Evolutionary conservation across 2,113 vertebrate genomes (phyloP).

Genomic region (Sus scrofa): DNA sequence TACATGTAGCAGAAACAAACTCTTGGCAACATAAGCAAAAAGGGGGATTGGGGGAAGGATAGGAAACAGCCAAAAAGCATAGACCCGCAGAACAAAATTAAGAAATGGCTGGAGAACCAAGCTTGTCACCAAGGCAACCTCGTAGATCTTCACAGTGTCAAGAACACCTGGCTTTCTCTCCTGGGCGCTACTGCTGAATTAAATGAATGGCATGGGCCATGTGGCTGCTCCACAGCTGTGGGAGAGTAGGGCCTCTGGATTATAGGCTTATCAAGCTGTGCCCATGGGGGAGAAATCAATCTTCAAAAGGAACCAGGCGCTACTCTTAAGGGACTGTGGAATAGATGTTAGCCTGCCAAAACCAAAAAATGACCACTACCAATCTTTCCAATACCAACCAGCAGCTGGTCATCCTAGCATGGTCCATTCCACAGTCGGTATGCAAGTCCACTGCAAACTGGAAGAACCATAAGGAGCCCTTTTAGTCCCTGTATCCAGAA

Average conservation of each 20-base stretch:
- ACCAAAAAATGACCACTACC: neutral
- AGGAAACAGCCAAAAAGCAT: neutral
- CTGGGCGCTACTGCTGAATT: neutral
- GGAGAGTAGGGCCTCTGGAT: neutral
- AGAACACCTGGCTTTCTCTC: neutral
- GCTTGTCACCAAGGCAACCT: neutral
- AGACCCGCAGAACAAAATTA: neutral
- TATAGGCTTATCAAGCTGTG: neutral
- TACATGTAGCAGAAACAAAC: neutral
- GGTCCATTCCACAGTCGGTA: neutral
- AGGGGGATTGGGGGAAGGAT: neutral
- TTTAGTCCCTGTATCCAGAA: neutral
- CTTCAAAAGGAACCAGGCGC: neutral
- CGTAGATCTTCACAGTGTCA: neutral
- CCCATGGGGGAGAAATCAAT: neutral
- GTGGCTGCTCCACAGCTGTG: neutral
- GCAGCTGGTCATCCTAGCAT: neutral
- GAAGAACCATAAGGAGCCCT: neutral
- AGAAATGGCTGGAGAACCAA: neutral
- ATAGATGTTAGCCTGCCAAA: neutral
- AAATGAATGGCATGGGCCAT: neutral
- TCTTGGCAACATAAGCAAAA: neutral
- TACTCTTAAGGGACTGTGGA: neutral
- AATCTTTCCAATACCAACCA: neutral
- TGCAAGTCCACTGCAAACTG: neutral